phyloP scores from a whole-genome alignment of 2,113 vertebrate genomes.

The Macrotus californicus region DNA sequence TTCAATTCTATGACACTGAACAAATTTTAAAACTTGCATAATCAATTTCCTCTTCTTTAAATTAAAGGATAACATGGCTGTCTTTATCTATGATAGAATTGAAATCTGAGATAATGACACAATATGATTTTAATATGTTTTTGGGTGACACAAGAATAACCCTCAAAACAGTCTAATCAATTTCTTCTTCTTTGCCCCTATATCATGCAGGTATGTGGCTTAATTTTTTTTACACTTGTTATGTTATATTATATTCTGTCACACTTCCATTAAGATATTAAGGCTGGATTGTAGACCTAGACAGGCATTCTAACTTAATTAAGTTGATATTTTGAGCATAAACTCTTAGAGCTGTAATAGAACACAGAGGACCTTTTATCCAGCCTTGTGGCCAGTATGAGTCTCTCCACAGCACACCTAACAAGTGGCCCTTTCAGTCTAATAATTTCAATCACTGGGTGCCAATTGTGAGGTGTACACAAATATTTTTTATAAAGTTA shows the following conservation, averaged over 20 bases:
- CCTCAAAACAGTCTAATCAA: neutral
- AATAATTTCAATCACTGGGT: neutral
- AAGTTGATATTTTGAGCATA: neutral
- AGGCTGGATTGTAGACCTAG: neutral
- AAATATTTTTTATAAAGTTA: neutral
- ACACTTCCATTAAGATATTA: neutral
- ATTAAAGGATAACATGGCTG: neutral
- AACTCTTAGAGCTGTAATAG: neutral
- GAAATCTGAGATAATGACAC: neutral
- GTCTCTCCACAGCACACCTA: neutral
- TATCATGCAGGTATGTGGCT: neutral
- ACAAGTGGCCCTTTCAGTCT: neutral
- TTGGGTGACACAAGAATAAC: neutral
- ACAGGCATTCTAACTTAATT: neutral
- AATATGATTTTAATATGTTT: neutral
- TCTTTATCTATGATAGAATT: neutral
- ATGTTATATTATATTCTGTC: neutral
- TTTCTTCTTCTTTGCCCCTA: neutral
- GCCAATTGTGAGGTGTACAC: neutral
- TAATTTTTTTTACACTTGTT: neutral
- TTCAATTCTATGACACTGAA: neutral
- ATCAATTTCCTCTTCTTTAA: neutral
- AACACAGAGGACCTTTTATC: neutral
- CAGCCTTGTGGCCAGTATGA: neutral
- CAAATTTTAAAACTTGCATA: neutral